Conservation (phyloP, 2,113 vertebrate genomes). For the Shinisaurus crocodilurus region DNA sequence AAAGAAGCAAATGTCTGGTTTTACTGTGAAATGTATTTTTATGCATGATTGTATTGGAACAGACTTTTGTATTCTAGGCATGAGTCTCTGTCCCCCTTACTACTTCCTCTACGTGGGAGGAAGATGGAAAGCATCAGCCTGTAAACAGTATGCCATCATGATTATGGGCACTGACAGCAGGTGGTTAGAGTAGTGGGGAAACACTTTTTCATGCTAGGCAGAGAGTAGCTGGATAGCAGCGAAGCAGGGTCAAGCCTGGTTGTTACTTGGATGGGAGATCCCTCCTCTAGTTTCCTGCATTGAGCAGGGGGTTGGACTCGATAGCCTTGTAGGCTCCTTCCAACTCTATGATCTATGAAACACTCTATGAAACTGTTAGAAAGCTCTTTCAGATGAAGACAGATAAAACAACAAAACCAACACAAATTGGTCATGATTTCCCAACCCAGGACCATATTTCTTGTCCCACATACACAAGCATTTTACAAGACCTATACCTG, state of each 20-base stretch:
- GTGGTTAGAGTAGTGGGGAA: constrained; percentile 38
- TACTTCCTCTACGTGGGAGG: constrained; percentile 64
- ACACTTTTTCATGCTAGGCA: constrained; percentile 49
- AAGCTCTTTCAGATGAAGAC: constrained; percentile 1
- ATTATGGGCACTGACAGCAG: constrained; percentile 38
- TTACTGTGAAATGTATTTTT: constrained; percentile 49
- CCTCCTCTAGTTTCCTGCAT: too few relatives aligned
- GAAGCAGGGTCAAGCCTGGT: too few relatives aligned
- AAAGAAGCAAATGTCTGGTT: constrained; percentile 32
- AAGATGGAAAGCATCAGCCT: constrained; percentile 57
- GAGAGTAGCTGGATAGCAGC: constrained; percentile 19
- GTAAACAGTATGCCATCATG: constrained; percentile 46
- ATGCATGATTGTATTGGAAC: constrained; percentile 60
- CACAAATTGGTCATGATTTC: not conserved
- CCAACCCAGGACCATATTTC: not conserved
- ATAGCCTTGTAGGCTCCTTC: too few relatives aligned
- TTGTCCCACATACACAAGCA: not conserved
- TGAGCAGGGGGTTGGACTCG: too few relatives aligned
- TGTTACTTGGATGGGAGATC: too few relatives aligned
- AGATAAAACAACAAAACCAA: not conserved
- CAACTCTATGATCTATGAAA: too few relatives aligned
- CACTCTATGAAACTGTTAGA: too few relatives aligned
- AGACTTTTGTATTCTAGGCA: constrained; percentile 62
- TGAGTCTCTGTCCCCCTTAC: constrained; percentile 54
- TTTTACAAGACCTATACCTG: not conserved